phyloP scores from a whole-genome alignment of 2,797 vertebrate genomes.

The Cephalopachus bancanus region DNA sequence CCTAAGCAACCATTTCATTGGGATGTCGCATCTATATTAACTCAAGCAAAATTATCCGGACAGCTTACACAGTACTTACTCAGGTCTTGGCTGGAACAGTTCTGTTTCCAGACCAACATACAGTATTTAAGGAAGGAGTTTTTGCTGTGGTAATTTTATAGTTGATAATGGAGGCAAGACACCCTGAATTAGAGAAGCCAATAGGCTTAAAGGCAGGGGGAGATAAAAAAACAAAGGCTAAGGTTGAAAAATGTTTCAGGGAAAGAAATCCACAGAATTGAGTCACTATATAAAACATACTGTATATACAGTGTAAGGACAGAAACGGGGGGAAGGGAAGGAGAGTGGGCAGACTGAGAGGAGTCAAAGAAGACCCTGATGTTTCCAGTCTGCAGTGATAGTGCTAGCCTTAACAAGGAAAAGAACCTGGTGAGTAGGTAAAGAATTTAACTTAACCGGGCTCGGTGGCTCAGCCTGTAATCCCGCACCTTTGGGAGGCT shows the following conservation, averaged over 20 bases:
- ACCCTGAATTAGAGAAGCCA: neutral
- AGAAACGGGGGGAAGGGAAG: neutral
- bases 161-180: neutral
- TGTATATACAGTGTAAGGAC: neutral
- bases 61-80: neutral
- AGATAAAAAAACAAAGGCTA: neutral
- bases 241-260: constrained; percentile 19
- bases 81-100: neutral
- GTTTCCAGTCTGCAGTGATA: neutral
- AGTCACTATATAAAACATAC: neutral
- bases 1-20: neutral
- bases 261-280: neutral
- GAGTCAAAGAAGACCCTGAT: neutral
- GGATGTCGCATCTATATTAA: neutral
- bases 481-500: too few species aligned
- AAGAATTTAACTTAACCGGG: neutral
- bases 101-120: neutral
- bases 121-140: neutral
- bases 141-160: neutral
- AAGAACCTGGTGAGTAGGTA: neutral
- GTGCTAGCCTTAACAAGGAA: neutral
- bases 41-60: neutral
- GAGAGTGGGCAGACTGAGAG: neutral
- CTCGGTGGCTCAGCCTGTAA: too few species aligned
- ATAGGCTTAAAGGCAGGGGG: neutral